Base-by-base conservation (phyloP, 2,113 vertebrate species). In the Bostrychus sinensis region DNA sequence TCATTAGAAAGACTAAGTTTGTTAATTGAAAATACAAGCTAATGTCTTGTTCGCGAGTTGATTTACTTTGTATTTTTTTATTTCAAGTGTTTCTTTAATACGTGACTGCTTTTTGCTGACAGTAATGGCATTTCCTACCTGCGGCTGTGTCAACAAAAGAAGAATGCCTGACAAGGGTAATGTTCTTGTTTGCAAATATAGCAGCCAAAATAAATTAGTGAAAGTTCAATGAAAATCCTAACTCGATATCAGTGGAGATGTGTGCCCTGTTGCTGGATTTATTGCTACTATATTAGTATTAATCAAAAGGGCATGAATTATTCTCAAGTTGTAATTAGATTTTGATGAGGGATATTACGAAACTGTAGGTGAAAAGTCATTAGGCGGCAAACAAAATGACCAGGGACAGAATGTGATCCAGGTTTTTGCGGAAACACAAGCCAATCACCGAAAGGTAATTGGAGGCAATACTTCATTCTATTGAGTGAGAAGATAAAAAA, bases 401-500 rank as follows among this genome's bases (percentile, higher is more conserved):
- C 58, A 38, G 63, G 57, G 68, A 34, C 32, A 43, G 48, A 68
- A 41, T 39, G 36, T 54, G 62, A 78, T 67, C 66, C 0, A 32
- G 51, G 58, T 81, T 74, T 72, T 38, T 28, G 22, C 5, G 5
- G 43, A 72, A 80, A 82, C 55, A 48, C 51, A 50, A 74, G 26
- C 46, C 50, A 72, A 75, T 80, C 41, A 53, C 3, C 4, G 73
- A 34, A 42, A 66, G 36, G 23, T 61, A 64, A 81, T 73, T 70
- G 72, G 67, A 69, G 70, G 38, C 51, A 83, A 73, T 61, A 50
- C 69, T 78, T 69, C 32, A 74, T 54, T 68, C 25, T 69, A 69
- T 61, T 77, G 32, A 61, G 43, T 46, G 42, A 37, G 66, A 67
- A 80, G 69, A 83, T 80, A 88, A 82, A 88, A 82, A 84, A 74